Evolutionary conservation across 2,113 vertebrate genomes (phyloP), one percentile per base, ranked within the genome.

Genomic region (Paramisgurnus dabryanus): DNA sequence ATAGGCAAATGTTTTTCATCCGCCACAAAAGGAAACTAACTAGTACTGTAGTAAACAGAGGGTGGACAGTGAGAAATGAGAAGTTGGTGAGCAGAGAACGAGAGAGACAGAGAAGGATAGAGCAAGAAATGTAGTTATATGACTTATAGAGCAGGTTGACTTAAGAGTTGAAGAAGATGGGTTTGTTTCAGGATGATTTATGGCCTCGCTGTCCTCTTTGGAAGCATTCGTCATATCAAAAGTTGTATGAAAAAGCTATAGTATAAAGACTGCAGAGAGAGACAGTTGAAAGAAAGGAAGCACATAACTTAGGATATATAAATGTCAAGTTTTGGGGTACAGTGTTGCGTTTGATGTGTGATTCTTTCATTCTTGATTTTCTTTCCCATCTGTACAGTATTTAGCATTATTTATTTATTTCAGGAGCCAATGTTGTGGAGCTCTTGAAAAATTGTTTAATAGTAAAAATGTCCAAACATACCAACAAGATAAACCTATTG

Each of bases 141-240:
- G 82, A 84, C 83, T 84, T 69, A 45, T 12, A 67, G 50, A 86
- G 82, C 84, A 83, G 87, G 87, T 89, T 86, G 84, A 83, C 80
- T 82, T 82, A 83, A 81, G 63, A 85, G 78, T 81, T 66, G 72
- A 84, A 85, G 86, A 84, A 80, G 83, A 87, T 85, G 83, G 80
- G 77, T 89, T 85, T 87, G 84, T 89, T 88, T 87, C 66, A 75
- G 81, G 63, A 67, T 90, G 90, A 90, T 90, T 86, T 83, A 91
- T 90, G 80, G 87, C 85, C 49, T 15, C 6, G 63, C 50, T 61
- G 61, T 84, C 66, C 77, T 72, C 78, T 63, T 49, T 40, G 63
- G 71, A 43, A 67, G 73, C 69, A 79, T 82, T 82, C 58, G 50
- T 84, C 82, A 80, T 70, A 78, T 68, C 67, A 47, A 71, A 70